Conservation (phyloP, 2,113 vertebrate species). For the Bubo bubo region DNA sequence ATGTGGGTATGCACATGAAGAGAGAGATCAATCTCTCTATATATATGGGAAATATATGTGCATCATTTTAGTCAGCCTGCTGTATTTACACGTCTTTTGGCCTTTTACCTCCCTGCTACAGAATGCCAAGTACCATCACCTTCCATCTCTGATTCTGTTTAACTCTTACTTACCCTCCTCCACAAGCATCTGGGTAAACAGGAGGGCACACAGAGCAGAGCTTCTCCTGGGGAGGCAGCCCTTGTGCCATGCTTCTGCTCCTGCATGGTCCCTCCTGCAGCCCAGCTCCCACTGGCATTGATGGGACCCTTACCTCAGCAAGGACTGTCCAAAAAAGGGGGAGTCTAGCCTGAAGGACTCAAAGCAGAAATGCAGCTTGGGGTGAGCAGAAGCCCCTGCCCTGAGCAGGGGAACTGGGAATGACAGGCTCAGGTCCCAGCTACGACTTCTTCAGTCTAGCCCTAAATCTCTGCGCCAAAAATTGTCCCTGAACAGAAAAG, state of each 20-base stretch:
- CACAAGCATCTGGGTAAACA: neutral
- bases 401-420: neutral
- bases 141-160: neutral
- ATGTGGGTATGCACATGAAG: neutral
- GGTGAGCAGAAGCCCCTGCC: neutral
- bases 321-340: neutral
- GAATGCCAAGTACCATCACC: neutral
- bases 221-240: neutral
- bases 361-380: fast-evolving
- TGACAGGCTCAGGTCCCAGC: neutral
- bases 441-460: neutral
- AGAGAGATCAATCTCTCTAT: neutral
- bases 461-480: neutral
- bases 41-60: neutral
- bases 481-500: neutral
- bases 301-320: neutral
- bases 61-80: neutral
- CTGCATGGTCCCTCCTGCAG: neutral
- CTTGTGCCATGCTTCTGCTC: fast-evolving
- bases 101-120: neutral
- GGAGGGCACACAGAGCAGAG: neutral
- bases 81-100: neutral
- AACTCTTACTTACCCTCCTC: neutral
- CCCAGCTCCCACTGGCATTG: fast-evolving
- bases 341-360: neutral